Evolutionary conservation across 2,888 invertebrate species (phyloP).

Genomic region (Mythimna ferrago): DNA sequence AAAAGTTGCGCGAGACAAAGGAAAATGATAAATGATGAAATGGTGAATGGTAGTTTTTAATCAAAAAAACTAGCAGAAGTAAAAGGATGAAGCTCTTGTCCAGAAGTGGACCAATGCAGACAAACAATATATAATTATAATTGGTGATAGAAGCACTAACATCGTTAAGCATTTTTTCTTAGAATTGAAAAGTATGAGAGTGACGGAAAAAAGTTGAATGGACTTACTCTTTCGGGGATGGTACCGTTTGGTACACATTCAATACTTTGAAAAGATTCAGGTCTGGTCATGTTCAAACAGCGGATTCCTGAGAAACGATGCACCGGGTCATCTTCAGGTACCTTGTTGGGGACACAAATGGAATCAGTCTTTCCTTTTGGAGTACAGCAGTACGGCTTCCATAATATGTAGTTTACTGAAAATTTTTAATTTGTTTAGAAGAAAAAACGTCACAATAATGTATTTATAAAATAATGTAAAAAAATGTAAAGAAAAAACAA

Average conservation of each 20-base stretch:
- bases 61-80: not conserved
- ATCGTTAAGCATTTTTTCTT: not conserved
- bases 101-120: not conserved
- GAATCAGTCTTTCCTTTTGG: slow-evolving; percentile 69
- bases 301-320: slow-evolving; percentile 73
- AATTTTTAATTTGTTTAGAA: not conserved
- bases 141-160: too few relatives aligned
- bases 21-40: too few relatives aligned
- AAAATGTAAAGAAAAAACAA: too few relatives aligned
- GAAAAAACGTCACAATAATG: not conserved
- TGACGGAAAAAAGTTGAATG: too few relatives aligned
- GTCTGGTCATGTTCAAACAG: slow-evolving; percentile 76
- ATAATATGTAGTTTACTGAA: slow-evolving; percentile 72
- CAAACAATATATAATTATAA: too few relatives aligned
- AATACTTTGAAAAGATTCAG: slow-evolving; percentile 73
- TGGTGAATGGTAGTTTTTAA: too few relatives aligned
- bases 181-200: not conserved
- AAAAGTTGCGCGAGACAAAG: not conserved
- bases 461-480: not conserved
- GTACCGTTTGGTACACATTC: slow-evolving; percentile 71
- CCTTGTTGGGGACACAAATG: slow-evolving; percentile 69
- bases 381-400: slow-evolving; percentile 74
- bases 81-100: not conserved
- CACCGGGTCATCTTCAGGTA: slow-evolving; percentile 75
- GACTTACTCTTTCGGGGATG: slow-evolving; percentile 70